Evolutionary conservation across 2,113 vertebrate genomes (phyloP).

Genomic region (Loxodonta africana): DNA sequence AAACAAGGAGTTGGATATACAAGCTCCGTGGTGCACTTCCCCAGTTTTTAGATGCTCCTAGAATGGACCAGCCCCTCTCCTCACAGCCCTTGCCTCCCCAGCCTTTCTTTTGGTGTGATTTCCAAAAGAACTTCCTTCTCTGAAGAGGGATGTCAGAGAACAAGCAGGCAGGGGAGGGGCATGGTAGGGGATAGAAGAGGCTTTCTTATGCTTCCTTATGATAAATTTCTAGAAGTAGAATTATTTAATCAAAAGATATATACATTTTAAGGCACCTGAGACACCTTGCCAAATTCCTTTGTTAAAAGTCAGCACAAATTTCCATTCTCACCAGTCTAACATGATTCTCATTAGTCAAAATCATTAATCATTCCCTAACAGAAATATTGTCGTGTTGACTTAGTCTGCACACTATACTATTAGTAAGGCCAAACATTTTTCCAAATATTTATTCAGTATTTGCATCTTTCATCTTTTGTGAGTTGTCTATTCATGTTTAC

Average conservation of each 20-base stretch:
- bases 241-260: not conserved
- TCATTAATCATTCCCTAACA: not conserved
- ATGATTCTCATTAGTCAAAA: not conserved
- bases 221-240: not conserved
- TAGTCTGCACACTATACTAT: no score
- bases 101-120: no score
- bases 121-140: not conserved
- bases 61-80: not conserved
- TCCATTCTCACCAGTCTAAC: not conserved
- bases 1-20: not conserved
- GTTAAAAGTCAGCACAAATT: not conserved
- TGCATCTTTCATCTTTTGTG: not conserved
- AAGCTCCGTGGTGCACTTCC: not conserved
- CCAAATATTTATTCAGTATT: not conserved
- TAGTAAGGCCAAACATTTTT: not conserved
- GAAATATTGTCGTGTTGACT: not conserved
- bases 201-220: not conserved
- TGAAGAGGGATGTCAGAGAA: not conserved
- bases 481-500: not conserved
- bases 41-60: not conserved
- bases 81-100: not conserved
- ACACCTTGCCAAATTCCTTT: not conserved
- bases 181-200: not conserved
- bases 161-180: accelerated
- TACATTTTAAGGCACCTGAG: not conserved